These are phyloP conservation scores for Cantharis flavilabris DNA, from an alignment of 2,888 invertebrate genomes.

Conservation along the genomic window DNA sequence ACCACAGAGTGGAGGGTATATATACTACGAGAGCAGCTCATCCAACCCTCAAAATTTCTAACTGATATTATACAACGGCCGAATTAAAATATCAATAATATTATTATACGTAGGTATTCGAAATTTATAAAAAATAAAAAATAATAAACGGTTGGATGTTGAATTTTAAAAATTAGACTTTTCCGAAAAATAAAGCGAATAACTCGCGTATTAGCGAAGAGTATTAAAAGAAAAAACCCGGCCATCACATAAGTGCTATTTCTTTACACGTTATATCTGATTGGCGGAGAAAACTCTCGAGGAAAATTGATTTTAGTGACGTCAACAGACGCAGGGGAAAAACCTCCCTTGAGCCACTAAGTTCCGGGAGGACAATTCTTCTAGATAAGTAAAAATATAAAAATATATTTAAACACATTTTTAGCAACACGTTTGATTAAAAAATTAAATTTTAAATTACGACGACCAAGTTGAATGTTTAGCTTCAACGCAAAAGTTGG, in stretches of 20 bases:
- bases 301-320: slow-evolving; percentile 41
- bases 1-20: slow-evolving; percentile 22
- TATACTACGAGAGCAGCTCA: background rate
- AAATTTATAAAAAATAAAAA: background rate
- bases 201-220: background rate
- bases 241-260: slow-evolving; percentile 35
- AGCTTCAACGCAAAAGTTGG: background rate
- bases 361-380: slow-evolving; percentile 19
- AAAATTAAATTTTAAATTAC: background rate
- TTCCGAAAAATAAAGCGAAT: slow-evolving; percentile 4
- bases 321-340: slow-evolving; percentile 35
- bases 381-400: background rate
- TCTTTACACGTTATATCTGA: slow-evolving; percentile 33
- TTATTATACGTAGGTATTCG: background rate
- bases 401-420: background rate
- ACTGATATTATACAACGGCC: slow-evolving; percentile 28
- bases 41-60: slow-evolving; percentile 23
- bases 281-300: slow-evolving; percentile 37
- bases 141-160: background rate
- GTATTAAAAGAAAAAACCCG: slow-evolving; percentile 24
- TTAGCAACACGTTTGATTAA: background rate
- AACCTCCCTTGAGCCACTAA: slow-evolving; percentile 22
- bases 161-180: background rate
- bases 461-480: background rate
- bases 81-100: slow-evolving; percentile 22